phyloP scores from a whole-genome alignment of 2,888 invertebrate genomes.

The Laothoe populi region DNA sequence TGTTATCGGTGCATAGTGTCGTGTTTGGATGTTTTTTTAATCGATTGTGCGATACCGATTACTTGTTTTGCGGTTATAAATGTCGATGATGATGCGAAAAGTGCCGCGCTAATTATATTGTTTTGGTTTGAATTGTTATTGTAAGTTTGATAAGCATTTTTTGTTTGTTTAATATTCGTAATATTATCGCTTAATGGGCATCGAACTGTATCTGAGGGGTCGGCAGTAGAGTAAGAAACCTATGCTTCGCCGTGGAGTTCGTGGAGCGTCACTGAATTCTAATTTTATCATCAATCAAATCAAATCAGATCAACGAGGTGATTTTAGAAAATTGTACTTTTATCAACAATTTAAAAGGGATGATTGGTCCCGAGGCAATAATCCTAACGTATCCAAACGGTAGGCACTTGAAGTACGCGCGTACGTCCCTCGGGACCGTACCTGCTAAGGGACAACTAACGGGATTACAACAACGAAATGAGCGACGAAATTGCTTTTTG shows the following conservation, averaged over 20 bases:
- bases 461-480: conserved; percentile 6
- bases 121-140: conserved; percentile 16
- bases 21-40: conserved; percentile 17
- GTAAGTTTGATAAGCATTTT: conserved; percentile 4
- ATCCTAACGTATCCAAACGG: not conserved
- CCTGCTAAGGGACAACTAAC: conserved; percentile 15
- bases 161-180: not conserved
- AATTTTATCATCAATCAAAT: no score
- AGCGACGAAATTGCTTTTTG: conserved; percentile 6
- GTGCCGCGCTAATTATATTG: not conserved
- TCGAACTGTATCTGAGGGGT: no score
- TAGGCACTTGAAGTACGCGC: not conserved
- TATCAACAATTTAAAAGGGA: no score
- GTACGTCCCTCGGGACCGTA: not conserved
- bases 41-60: conserved; percentile 19
- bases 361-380: not conserved
- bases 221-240: no score
- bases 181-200: not conserved
- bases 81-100: not conserved
- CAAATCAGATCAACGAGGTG: no score
- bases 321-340: no score
- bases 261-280: no score
- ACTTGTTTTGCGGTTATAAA: conserved; percentile 6
- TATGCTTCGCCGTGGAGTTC: no score
- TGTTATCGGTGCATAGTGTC: conserved; percentile 2